Evolutionary conservation across 2,797 vertebrate genomes (phyloP), one percentile per base, ranked within the genome.

Genomic region (Danio tinwini): DNA sequence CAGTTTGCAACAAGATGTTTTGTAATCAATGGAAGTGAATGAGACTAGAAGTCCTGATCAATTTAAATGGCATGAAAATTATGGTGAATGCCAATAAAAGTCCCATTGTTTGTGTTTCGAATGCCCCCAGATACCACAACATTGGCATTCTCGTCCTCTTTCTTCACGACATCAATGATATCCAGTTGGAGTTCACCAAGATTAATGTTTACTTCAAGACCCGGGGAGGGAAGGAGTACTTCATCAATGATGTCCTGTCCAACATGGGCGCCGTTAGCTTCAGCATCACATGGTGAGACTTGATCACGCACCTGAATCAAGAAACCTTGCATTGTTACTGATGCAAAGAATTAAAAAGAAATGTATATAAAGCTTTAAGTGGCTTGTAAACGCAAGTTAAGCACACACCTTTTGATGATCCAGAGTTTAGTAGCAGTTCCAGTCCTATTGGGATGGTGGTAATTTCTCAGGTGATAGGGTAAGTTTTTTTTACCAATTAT

Each of bases 101-200:
- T 21, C 29, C 39, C 14, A 67, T 14, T 49, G 37, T 53, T 64
- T 0, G 1, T 42, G 39, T 55, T 80, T 17, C 71, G 17, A 53
- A 5, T n/a, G 7, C 68, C 6, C 17, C 10, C 86, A 99, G 98
- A 88, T 99, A 97, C 89, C 97, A 98, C 94, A 98, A 96, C 10
- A 93, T 98, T 37, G 98, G 97, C 19, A 89, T 99, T 52, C 92
- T 99, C 0, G 97, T 98, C 80, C 93, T 99, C 58, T 99, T 99
- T 88, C 95, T 99, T 50, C 97, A 99, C 0, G 98, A 99, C 13
- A 82, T 98, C 87, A 97, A 89, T 0, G 98, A 99, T 1, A 93
- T 99, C 63, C 96, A 95, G 91, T 91, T 99, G 83, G 98, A 99
- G 85, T 98, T 99, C 91, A 98, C 96, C 84, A 99, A 99, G 89